phyloP scores from a whole-genome alignment of 2,113 vertebrate genomes.

The Silurus asotus region DNA sequence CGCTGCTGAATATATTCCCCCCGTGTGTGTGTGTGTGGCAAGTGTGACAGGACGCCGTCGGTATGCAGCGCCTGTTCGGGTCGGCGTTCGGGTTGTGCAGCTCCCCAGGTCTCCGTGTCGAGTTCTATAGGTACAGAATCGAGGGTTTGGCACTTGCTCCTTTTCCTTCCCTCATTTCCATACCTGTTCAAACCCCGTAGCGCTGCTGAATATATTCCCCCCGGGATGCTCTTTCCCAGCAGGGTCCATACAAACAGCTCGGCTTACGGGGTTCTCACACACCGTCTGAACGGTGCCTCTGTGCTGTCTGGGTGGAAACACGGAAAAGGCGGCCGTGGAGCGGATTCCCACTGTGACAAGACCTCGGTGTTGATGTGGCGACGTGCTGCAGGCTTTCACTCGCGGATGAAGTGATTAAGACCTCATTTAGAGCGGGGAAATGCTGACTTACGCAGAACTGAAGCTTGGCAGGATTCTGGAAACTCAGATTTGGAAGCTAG shows the following conservation, averaged over 20 bases:
- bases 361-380: slow-evolving; percentile 45
- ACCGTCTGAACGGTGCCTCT: slow-evolving; percentile 55
- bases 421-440: slow-evolving; percentile 4
- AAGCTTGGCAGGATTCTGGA: slow-evolving; percentile 10
- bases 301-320: slow-evolving; percentile 52
- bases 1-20: slow-evolving; percentile 35
- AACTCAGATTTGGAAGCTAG: neutral
- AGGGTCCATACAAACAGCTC: slow-evolving; percentile 11
- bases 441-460: slow-evolving; percentile 9
- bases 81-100: slow-evolving; percentile 45
- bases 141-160: slow-evolving; percentile 53
- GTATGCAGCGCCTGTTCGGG: slow-evolving; percentile 58
- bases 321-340: slow-evolving; percentile 57
- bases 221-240: slow-evolving; percentile 42
- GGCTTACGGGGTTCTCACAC: slow-evolving; percentile 45
- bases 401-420: slow-evolving; percentile 3
- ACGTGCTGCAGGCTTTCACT: slow-evolving; percentile 41
- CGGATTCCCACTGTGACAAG: slow-evolving; percentile 64
- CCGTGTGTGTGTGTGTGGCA: slow-evolving; percentile 61
- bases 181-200: slow-evolving; percentile 46
- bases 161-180: slow-evolving; percentile 63
- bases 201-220: slow-evolving; percentile 35
- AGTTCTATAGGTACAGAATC: slow-evolving; percentile 60
- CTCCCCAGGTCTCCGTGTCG: slow-evolving; percentile 58
- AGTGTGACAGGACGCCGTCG: slow-evolving; percentile 64